Base-by-base conservation (phyloP, 2,797 vertebrate species). In the Parambassis ranga region DNA sequence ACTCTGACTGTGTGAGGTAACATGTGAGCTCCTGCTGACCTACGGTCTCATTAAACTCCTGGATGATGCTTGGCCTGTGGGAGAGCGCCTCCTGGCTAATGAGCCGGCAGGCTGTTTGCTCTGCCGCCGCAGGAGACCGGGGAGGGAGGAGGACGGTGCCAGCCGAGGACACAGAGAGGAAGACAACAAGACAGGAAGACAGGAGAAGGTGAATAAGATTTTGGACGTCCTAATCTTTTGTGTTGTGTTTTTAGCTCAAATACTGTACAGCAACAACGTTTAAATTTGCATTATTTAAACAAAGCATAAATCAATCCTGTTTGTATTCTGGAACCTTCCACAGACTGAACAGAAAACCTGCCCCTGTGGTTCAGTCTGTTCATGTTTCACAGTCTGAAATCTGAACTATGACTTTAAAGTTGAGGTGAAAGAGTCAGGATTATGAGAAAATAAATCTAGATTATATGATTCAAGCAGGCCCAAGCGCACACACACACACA, bases 71-170 rank as follows among this genome's bases (percentile, higher is more conserved):
- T 18, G 4, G 65, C 38, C 60, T 10, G 49, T 37, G 18, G 56
- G 56, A 32, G 43, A 46, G 8, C 28, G 4, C 30, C 50, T 39
- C 46, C 19, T 15, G 0, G 36, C 46, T 66, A 62, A 76, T 58
- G 63, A 46, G 59, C 32, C 7, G 53, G 27, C 1, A 1, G 47
- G 4, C 37, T 53, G 62, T 71, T 76, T 66, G 67, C 42, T 52
- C 62, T 76, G 51, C 30, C 27, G 2, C 66, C 0, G 2, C 61
- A 6, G 62, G 66, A 58, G 46, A 66, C 18, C 2, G 3, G 58
- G 35, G 66, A 66, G 7, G 36, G 26, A 14, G 30, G 41, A 52
- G 32, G n/a, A 23, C 7, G 13, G 20, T 16, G 30, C 49, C 23
- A 5, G 41, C 10, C 3, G 1, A 53, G 47, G 23, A 42, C 30